Conservation (phyloP, 2,113 vertebrate species). For the Sus scrofa region T2T-Sscrofa CM000826.6:84884501-84885000, state of each 20-base stretch:
- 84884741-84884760: not conserved
- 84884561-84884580: not conserved
- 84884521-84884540: not conserved
- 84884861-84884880: not conserved
- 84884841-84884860: not conserved
- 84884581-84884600: conserved; percentile 4
- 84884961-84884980: not conserved
- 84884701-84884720: not conserved
- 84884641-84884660: conserved; percentile 21
- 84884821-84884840: conserved; percentile 29
- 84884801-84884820: conserved; percentile 1
- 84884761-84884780: not conserved
- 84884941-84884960: not conserved
- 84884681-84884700: conserved; percentile 10
- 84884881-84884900: not conserved
- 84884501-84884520: not conserved
- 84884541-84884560: not conserved
- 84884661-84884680: not conserved
- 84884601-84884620: conserved; percentile 47
- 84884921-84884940: not conserved
- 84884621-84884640: conserved; percentile 52
- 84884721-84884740: not conserved
- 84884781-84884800: not conserved
- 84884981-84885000: not conserved
- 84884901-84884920: not conserved